These are phyloP conservation scores for Drosophila yooni DNA, from an alignment of 2,888 invertebrate species.

Conservation along the genomic window DNA sequence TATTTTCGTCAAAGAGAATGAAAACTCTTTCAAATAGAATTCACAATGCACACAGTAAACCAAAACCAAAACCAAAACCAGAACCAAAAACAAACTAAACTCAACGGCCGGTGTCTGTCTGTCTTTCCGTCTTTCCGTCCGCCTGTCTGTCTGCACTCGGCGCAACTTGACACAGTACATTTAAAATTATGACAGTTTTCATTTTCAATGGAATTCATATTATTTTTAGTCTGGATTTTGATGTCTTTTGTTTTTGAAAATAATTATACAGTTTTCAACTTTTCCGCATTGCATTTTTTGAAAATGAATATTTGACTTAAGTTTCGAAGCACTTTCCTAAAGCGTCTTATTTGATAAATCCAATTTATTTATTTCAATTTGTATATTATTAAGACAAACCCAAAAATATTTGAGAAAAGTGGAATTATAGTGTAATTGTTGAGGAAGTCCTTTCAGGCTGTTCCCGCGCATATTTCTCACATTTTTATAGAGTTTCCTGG, in stretches of 20 bases:
- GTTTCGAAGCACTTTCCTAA: neutral
- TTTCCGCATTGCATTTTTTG: neutral
- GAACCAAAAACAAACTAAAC: slow-evolving; percentile 27
- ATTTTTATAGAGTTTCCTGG: neutral
- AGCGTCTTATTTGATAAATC: neutral
- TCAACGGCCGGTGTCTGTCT: slow-evolving; percentile 14
- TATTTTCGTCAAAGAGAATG: slow-evolving; percentile 62
- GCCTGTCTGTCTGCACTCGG: slow-evolving; percentile 40
- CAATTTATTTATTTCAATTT: neutral
- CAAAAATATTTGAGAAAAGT: neutral
- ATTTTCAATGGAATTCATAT: slow-evolving; percentile 67
- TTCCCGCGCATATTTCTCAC: neutral
- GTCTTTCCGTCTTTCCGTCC: neutral
- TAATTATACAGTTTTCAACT: neutral
- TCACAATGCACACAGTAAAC: slow-evolving; percentile 31
- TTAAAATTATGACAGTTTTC: slow-evolving; percentile 78
- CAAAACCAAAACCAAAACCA: slow-evolving; percentile 29
- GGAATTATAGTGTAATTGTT: neutral
- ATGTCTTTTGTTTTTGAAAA: slow-evolving; percentile 18
- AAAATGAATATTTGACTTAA: neutral
- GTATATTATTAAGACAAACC: neutral
- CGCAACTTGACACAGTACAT: slow-evolving; percentile 74
- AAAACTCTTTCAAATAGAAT: slow-evolving; percentile 67
- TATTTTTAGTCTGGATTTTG: slow-evolving; percentile 26
- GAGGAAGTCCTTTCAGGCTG: neutral